Conservation (phyloP, 2,888 invertebrate genomes). For the Acleris literana region DNA sequence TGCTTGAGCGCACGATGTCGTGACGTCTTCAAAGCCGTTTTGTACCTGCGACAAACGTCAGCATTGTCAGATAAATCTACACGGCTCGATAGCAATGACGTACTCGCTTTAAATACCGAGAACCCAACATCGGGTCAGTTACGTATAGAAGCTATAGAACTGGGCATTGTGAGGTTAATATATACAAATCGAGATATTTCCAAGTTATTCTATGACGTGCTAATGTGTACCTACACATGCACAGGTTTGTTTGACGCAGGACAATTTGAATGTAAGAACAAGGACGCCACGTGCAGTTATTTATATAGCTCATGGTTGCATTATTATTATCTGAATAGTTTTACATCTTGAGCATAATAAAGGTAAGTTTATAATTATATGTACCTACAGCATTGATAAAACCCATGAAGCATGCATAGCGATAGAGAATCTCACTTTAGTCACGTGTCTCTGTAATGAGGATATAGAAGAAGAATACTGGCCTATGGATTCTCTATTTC, state of each 20-base stretch:
- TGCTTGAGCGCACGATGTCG: neutral
- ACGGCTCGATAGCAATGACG: slow-evolving; percentile 2
- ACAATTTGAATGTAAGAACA: slow-evolving; percentile 20
- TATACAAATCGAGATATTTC: neutral
- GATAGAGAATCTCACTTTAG: no score
- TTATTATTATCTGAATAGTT: neutral
- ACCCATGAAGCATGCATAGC: no score
- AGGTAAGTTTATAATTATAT: no score
- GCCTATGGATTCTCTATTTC: no score
- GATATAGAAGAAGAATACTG: no score
- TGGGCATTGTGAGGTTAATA: no score
- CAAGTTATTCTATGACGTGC: slow-evolving; percentile 21
- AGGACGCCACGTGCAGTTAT: slow-evolving; percentile 19
- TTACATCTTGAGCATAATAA: neutral
- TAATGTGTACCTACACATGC: slow-evolving; percentile 16
- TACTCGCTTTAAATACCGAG: slow-evolving; percentile 4
- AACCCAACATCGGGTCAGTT: neutral
- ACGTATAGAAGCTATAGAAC: no score
- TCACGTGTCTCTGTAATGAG: no score
- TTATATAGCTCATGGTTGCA: slow-evolving; percentile 13
- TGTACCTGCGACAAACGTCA: neutral
- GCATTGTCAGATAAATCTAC: neutral
- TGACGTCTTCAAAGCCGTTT: neutral
- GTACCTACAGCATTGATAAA: no score
- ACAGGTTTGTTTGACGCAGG: slow-evolving; percentile 28